These are phyloP conservation scores for Cosmia trapezina DNA, from an alignment of 2,888 invertebrate genomes.

Conservation along the genomic window DNA sequence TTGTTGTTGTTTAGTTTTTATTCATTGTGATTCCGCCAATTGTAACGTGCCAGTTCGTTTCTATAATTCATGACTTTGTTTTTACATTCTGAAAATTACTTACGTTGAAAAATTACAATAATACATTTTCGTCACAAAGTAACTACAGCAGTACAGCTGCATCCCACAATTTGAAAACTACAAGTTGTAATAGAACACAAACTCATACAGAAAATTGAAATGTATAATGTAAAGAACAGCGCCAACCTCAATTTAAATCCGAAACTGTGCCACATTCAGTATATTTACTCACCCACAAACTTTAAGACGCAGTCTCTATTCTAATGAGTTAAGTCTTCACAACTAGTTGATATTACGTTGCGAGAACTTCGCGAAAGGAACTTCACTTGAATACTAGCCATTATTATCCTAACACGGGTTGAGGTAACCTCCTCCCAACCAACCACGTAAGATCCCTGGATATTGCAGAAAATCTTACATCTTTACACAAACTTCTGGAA, in stretches of 20 bases:
- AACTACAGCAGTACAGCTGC: slow-evolving; percentile 11
- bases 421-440: slow-evolving; percentile 67
- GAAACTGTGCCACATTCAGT: slow-evolving; percentile 52
- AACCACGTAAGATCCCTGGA: slow-evolving; percentile 61
- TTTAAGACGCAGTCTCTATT: slow-evolving; percentile 64
- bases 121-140: not conserved
- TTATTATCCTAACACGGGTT: slow-evolving; percentile 76
- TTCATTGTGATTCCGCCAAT: not conserved
- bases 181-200: slow-evolving; percentile 42
- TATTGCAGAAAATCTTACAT: slow-evolving; percentile 39
- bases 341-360: slow-evolving; percentile 70
- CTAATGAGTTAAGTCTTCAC: slow-evolving; percentile 71
- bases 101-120: not conserved
- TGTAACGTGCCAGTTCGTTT: not conserved
- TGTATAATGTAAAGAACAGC: slow-evolving; percentile 42
- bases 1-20: slow-evolving; percentile 6
- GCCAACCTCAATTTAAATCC: slow-evolving; percentile 45
- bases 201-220: slow-evolving; percentile 48
- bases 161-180: slow-evolving; percentile 16
- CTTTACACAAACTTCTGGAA: slow-evolving; percentile 4
- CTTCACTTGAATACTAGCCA: slow-evolving; percentile 69
- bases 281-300: slow-evolving; percentile 62
- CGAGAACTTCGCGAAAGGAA: slow-evolving; percentile 66
- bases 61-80: not conserved
- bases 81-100: not conserved